These are phyloP conservation scores for Cromileptes altivelis DNA, from an alignment of 2,113 vertebrate species.

Conservation along the genomic window DNA sequence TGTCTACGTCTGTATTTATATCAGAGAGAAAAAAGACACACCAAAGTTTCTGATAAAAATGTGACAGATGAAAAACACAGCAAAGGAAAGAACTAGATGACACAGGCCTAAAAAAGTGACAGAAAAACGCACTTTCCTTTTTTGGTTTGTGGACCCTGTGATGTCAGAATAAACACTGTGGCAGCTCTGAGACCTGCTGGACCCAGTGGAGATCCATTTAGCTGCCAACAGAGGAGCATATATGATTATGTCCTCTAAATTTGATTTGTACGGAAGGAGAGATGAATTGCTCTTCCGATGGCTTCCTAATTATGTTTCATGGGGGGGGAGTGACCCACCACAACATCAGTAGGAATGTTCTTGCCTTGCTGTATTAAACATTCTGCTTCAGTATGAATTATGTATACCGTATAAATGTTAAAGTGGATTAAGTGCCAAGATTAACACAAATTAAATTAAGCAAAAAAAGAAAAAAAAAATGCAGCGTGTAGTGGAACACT, in stretches of 20 bases:
- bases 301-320: conserved; percentile 60
- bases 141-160: not conserved
- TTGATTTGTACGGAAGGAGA: conserved; percentile 44
- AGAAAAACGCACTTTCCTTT: not conserved
- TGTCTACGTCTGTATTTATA: no score
- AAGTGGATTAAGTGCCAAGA: conserved; percentile 47
- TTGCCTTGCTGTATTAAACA: conserved; percentile 39
- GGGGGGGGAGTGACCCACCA: conserved; percentile 10
- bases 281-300: conserved; percentile 54
- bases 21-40: no score
- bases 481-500: conserved; percentile 2
- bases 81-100: not conserved
- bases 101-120: not conserved
- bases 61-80: no score
- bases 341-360: conserved; percentile 32
- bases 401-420: conserved; percentile 42
- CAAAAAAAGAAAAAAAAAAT: not conserved
- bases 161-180: conserved; percentile 7
- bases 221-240: conserved; percentile 34
- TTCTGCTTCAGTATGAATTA: conserved; percentile 51
- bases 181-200: conserved; percentile 4
- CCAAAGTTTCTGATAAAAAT: no score
- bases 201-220: conserved; percentile 46
- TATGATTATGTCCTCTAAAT: conserved; percentile 62
- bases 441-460: conserved; percentile 53